Evolutionary conservation across 2,113 vertebrate species (phyloP), one percentile per base, ranked within the genome.

Genomic region (Microcebus murinus): DNA sequence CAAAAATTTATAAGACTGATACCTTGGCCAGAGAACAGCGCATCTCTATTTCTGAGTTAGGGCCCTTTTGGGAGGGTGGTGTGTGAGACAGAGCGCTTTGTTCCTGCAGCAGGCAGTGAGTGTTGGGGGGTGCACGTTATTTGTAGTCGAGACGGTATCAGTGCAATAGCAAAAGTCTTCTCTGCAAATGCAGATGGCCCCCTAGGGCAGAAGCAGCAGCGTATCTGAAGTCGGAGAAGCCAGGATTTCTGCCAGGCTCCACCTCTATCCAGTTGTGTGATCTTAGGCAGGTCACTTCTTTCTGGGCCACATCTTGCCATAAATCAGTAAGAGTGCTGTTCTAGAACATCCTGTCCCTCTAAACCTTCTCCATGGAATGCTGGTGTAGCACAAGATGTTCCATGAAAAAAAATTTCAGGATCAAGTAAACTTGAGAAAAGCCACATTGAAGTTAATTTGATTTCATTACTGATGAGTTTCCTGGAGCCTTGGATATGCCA

Each of bases 1-100:
- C 94, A 70, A 96, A 71, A 96, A 97, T 98, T 92, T 65, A 96
- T 48, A 10, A 79, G 59, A 82, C 96, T 61, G 18, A 83, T 80
- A 93, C 57, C 34, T 76, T 14, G 0, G 96, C 29, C 90, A 93
- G 87, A 81, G 70, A 79, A 91, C 0, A 31, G 81, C 0, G 34
- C 92, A 87, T 88, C 90, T 34, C 90, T 55, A 36, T 92, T 91
- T 91, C 17, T 1, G 48, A 91, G 76, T 96, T 97, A 94, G 93
- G 88, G 11, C 57, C 88, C 94, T 97, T 68, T 50, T 81, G 96
- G 82, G 93, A 96, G 52, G 36, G 14, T 25, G 81, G 87, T 55
- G 48, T 70, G 67, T n/a, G 61, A 48, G 67, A 81, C 76, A 94
- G 67, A 94, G 42, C 9, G 88, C 81, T 95, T 90, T 87, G 42